Base-by-base conservation (phyloP, 2,888 invertebrate genomes). In the Drosophila affinis region DNA sequence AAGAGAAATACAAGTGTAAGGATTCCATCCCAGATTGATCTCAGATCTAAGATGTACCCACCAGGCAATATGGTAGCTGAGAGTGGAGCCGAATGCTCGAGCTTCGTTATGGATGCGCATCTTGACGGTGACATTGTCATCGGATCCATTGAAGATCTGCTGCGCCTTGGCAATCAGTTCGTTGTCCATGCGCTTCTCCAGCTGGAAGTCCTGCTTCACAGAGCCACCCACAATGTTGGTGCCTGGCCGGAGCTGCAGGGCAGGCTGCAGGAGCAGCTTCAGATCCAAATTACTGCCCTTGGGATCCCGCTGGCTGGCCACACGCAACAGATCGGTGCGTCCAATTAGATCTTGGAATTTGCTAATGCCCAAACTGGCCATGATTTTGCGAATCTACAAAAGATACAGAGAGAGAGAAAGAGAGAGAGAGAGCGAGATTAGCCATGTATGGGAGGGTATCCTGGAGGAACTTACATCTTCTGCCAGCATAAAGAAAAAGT, bases 401-500 rank as follows among this genome's bases (percentile, higher is more conserved):
- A 24, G 12, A 9, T 4, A 24, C 24, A 24, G 24, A 24, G 24
- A n/a, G 2, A 29, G 1, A 53, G 0, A 49, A 3, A 2, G 6
- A 24, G 5, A n/a, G 2, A 29, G 1, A 53, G 0, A 0, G 21
- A 53, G 0, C 3, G 21, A 6, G 5, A 18, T 12, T 34, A 9
- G 9, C 3, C 1, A 18, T 0, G 5, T 10, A 29, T 32, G 6
- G 0, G 5, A 12, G 14, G 18, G 12, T 10, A 1, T 12, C 2
- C 9, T 2, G n/a, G 0, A 47, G 29, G 27, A 53, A 53, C 91
- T 80, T 91, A 97, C 97, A 94, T 99, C 99, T 92, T 99, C 99
- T 34, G 99, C 99, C 64, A 99, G 92, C 95, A 99, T 96, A 92
- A 99, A 99, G 90, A 99, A 94, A 91, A 97, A 99, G 93, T 99